These are phyloP conservation scores for Amazona vittata DNA, from an alignment of 2,113 vertebrate species.

Conservation along the genomic window DNA sequence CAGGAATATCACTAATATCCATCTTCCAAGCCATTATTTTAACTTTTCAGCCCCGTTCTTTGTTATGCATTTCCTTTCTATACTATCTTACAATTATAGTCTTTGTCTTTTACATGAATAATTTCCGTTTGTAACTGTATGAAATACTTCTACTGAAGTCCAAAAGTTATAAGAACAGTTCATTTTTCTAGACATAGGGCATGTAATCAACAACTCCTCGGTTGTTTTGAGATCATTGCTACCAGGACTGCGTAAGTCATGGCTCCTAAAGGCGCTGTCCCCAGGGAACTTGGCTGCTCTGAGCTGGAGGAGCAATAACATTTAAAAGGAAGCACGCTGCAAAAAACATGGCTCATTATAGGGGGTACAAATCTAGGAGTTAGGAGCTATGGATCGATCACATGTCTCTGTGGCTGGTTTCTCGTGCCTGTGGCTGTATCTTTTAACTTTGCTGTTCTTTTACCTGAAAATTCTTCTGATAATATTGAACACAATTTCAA, in stretches of 20 bases:
- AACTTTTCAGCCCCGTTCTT: background rate
- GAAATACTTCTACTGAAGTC: background rate
- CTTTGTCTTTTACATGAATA: background rate
- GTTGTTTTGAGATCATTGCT: background rate
- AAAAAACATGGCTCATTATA: background rate
- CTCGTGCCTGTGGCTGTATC: background rate
- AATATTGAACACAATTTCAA: background rate
- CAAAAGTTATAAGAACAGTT: background rate
- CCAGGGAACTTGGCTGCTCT: background rate
- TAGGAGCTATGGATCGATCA: background rate
- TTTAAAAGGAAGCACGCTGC: background rate
- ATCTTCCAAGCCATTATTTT: background rate
- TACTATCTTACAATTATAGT: background rate
- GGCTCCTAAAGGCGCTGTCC: background rate
- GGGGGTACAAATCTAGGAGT: background rate
- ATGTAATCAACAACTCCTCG: background rate
- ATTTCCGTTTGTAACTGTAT: background rate
- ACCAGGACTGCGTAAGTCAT: background rate
- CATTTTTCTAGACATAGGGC: background rate
- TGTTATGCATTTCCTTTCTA: background rate
- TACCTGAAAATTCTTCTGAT: background rate
- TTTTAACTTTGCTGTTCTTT: background rate
- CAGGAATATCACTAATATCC: background rate
- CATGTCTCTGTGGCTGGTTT: background rate
- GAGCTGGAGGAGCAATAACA: background rate